Evolutionary conservation across 2,113 vertebrate genomes (phyloP).

Genomic region (Reinhardtius hippoglossoides): DNA sequence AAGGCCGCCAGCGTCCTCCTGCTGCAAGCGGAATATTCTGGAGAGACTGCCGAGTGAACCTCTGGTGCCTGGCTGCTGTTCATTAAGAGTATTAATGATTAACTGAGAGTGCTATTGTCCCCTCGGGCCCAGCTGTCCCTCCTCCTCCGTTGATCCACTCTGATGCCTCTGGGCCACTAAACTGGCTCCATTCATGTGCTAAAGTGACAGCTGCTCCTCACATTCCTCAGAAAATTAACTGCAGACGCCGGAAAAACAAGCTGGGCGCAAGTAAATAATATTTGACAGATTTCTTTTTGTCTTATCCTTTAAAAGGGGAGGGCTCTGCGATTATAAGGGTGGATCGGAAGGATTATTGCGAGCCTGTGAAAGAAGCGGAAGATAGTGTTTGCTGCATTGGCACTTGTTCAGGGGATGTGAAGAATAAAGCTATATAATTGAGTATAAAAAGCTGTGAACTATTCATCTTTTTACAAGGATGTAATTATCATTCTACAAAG

Average conservation of each 20-base stretch:
- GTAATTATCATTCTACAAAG: not conserved
- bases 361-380: slow-evolving; percentile 33
- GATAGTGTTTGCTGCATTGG: slow-evolving; percentile 45
- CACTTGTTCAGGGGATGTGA: slow-evolving; percentile 18
- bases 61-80: slow-evolving; percentile 79
- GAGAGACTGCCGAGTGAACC: slow-evolving; percentile 70
- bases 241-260: slow-evolving; percentile 65
- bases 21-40: slow-evolving; percentile 64
- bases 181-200: slow-evolving; percentile 78
- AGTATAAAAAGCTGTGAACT: not conserved
- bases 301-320: slow-evolving; percentile 21
- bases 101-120: slow-evolving; percentile 82
- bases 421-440: not conserved
- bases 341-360: slow-evolving; percentile 66
- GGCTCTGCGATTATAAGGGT: slow-evolving; percentile 32
- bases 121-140: slow-evolving; percentile 77
- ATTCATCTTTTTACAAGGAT: not conserved
- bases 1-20: slow-evolving; percentile 57
- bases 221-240: slow-evolving; percentile 78
- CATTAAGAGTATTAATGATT: slow-evolving; percentile 83
- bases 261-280: slow-evolving; percentile 63
- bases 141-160: slow-evolving; percentile 76
- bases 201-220: slow-evolving; percentile 83
- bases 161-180: slow-evolving; percentile 72
- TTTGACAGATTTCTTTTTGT: slow-evolving; percentile 72